Percentiles rank a stretch among this genome's conserved stretches.
Conservation (phyloP, 2,797 vertebrate genomes). For the Limnodromus scolopaceus region DNA sequence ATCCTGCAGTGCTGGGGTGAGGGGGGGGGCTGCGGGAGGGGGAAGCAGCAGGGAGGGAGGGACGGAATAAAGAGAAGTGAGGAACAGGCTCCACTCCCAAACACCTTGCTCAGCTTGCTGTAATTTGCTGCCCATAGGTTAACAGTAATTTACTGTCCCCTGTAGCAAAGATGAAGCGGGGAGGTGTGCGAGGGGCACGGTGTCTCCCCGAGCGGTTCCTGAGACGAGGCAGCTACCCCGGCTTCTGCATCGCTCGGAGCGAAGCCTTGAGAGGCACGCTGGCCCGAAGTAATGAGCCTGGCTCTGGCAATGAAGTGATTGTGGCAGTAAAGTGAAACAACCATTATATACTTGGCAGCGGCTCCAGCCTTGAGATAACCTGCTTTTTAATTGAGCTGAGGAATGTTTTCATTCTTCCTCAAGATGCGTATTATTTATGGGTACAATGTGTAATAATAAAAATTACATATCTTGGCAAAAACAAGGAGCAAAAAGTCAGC, state of each 20-base stretch:
- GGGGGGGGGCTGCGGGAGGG: neutral
- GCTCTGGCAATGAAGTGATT: conserved; percentile 45
- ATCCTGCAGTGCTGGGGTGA: neutral
- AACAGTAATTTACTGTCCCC: conserved; percentile 6
- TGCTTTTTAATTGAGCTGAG: conserved; percentile 70
- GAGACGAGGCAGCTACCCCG: neutral
- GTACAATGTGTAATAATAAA: conserved; percentile 63
- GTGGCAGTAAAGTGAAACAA: conserved; percentile 66
- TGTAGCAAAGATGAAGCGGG: neutral
- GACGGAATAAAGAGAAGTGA: neutral
- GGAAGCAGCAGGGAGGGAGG: neutral
- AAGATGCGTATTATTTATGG: conserved; percentile 66
- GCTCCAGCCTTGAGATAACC: conserved; percentile 64
- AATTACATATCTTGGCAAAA: conserved; percentile 59
- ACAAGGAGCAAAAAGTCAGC: conserved; percentile 41
- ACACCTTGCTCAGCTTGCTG: neutral
- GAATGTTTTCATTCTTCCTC: conserved; percentile 66
- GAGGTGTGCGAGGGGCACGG: neutral
- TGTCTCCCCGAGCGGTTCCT: neutral
- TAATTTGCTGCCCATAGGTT: neutral
- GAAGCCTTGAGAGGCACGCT: neutral
- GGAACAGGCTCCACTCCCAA: neutral
- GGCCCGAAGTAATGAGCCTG: conserved; percentile 50
- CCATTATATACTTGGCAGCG: conserved; percentile 56
- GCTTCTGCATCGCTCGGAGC: neutral